phyloP scores from a whole-genome alignment of 2,113 vertebrate species.

The Colistium nudipinnis region DNA sequence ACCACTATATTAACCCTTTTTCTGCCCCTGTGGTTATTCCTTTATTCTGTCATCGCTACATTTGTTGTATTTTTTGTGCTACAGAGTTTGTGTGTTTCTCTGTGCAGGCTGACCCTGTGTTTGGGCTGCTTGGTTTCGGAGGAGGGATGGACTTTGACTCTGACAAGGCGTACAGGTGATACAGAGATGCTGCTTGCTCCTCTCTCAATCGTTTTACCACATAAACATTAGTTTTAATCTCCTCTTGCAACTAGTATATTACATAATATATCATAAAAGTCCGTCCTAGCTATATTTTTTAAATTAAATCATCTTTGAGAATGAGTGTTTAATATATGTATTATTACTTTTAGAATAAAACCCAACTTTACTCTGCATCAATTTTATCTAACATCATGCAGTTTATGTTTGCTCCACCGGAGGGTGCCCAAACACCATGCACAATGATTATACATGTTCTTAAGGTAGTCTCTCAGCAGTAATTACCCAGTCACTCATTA shows the following conservation, averaged over 20 bases:
- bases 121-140: conserved; percentile 88
- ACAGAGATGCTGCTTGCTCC: neutral
- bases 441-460: neutral
- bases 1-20: neutral
- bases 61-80: conserved; percentile 5
- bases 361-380: neutral
- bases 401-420: conserved; percentile 4
- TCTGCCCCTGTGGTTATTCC: neutral
- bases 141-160: conserved; percentile 94
- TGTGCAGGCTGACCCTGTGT: conserved; percentile 83
- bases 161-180: conserved; percentile 92
- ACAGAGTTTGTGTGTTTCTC: conserved; percentile 6
- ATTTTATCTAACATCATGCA: neutral
- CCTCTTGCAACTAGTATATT: neutral
- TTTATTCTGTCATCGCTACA: neutral
- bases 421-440: neutral
- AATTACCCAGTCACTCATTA: neutral
- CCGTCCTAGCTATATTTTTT: too few species aligned
- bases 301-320: neutral
- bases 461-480: too few species aligned
- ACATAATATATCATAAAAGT: neutral
- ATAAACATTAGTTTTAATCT: neutral
- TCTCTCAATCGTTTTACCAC: neutral
- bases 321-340: too few species aligned
- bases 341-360: neutral